Base-by-base conservation (phyloP, 2,888 invertebrate genomes). In the Malthinus seriepunctatus region DNA sequence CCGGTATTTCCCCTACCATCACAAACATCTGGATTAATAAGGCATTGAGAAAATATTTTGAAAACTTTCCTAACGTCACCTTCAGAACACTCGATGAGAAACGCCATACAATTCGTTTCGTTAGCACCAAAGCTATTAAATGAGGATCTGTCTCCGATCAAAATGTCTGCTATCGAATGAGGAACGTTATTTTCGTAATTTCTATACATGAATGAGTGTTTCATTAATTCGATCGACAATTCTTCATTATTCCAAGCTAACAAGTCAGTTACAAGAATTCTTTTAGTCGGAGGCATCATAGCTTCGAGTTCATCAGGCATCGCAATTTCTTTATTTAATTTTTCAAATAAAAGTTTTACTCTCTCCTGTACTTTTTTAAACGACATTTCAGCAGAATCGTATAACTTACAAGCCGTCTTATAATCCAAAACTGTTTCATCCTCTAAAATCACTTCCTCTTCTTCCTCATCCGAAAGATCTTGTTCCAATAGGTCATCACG, bases 1-100 rank as follows among this genome's bases (percentile, higher is more conserved):
- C 80, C 81, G 8, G 81, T 79, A 67, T 85, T 85, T 8, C 86
- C 86, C 66, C 75, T 75, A 8, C 74, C 69, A 68, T 86, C 85
- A 2, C 80, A 70, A 10, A 85, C 62, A 66, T 84, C 80, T 2
- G 83, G 81, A 67, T 81, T 68, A 8, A 84, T 72, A 39, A 79
- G 71, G 10, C 68, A 59, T 47, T 78, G 76, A 50, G 78, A 78
- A 31, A 83, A 67, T 14, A 82, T 71, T 52, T 76, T 70, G 3
- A 76, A 72, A 12, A 82, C 79, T 49, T 70, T 51, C 23, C 54
- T 70, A 10, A 60, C 2, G 11, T 68, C 56, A 2, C 76, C 76
- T 7, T 67, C 57, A 8, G 63, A 56, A 56, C 77, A 78, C 11
- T 66, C 54, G 12, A 56, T 51, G n/a, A 79, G 64, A 58, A 78